Conservation (phyloP, 2,888 invertebrate species). For the Venusia cambrica region DNA sequence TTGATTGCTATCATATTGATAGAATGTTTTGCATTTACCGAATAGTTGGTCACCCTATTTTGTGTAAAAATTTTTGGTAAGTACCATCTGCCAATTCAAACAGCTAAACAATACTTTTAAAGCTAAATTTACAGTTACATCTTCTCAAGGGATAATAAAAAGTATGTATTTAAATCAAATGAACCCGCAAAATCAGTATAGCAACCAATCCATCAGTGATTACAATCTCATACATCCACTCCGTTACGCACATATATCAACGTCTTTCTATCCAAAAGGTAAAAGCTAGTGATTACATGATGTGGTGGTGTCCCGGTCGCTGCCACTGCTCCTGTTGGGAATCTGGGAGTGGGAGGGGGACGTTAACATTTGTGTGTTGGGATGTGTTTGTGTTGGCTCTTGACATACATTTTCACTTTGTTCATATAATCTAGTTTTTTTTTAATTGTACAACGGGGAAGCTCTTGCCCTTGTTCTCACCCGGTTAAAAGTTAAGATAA, state of each 20-base stretch:
- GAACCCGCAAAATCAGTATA: too few relatives aligned
- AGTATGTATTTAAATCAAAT: too few relatives aligned
- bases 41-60: constrained; percentile 22
- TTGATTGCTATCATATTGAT: constrained; percentile 38
- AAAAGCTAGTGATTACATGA: constrained; percentile 39
- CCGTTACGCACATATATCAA: constrained; percentile 79
- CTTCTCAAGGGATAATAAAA: too few relatives aligned
- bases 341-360: constrained; percentile 22
- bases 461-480: too few relatives aligned
- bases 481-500: too few relatives aligned
- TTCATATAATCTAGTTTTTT: too few relatives aligned
- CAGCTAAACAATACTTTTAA: too few relatives aligned
- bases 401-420: too few relatives aligned
- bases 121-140: too few relatives aligned
- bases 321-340: constrained; percentile 16
- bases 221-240: constrained; percentile 59
- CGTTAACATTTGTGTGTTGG: constrained; percentile 12
- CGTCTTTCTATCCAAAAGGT: constrained; percentile 67
- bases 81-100: too few relatives aligned
- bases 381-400: constrained; percentile 25
- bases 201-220: constrained; percentile 45
- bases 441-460: too few relatives aligned
- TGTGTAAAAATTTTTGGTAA: background rate
- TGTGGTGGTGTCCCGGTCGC: constrained; percentile 30
- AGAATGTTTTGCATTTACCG: constrained; percentile 2